Evolutionary conservation across 2,888 invertebrate genomes (phyloP).

Genomic region (Andrena haemorrhoa): DNA sequence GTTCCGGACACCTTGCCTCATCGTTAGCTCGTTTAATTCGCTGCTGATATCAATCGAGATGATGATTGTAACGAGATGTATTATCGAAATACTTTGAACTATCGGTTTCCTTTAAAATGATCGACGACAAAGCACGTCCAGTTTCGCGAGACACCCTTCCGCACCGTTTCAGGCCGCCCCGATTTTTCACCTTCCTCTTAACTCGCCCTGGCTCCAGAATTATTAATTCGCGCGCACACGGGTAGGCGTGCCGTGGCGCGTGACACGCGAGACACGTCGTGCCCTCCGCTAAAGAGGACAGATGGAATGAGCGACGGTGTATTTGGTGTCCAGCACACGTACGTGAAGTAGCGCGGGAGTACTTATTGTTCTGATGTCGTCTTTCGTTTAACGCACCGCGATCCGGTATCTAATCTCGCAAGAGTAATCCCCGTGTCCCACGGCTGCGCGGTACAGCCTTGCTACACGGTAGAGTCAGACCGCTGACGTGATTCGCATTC

Average conservation of each 20-base stretch:
- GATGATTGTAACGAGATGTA: no score
- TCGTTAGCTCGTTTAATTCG: not conserved
- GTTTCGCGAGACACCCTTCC: no score
- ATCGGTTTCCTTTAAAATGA: no score
- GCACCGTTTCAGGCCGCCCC: not conserved
- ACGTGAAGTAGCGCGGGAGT: slow-evolving; percentile 48
- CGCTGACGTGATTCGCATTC: slow-evolving; percentile 67
- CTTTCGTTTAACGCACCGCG: slow-evolving; percentile 66
- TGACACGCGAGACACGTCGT: slow-evolving; percentile 48
- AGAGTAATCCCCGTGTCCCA: slow-evolving; percentile 63
- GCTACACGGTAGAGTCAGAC: slow-evolving; percentile 52
- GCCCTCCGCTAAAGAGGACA: slow-evolving; percentile 50
- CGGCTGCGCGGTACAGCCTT: slow-evolving; percentile 37
- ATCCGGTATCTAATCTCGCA: slow-evolving; percentile 64
- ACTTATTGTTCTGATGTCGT: slow-evolving; percentile 63
- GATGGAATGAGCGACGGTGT: slow-evolving; percentile 39
- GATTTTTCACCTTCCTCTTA: slow-evolving; percentile 7
- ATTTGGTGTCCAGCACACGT: slow-evolving; percentile 55
- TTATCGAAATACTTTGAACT: no score
- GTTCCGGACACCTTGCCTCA: not conserved
- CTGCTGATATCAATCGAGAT: no score
- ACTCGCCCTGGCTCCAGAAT: slow-evolving; percentile 21
- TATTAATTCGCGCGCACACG: slow-evolving; percentile 51
- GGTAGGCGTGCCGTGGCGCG: slow-evolving; percentile 30
- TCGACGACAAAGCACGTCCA: not conserved